A percentile compares a stretch with the other conserved stretches of the same genome.
Conservation (phyloP, 2,888 invertebrate genomes). For the Agrenia bidenticulata region DNA sequence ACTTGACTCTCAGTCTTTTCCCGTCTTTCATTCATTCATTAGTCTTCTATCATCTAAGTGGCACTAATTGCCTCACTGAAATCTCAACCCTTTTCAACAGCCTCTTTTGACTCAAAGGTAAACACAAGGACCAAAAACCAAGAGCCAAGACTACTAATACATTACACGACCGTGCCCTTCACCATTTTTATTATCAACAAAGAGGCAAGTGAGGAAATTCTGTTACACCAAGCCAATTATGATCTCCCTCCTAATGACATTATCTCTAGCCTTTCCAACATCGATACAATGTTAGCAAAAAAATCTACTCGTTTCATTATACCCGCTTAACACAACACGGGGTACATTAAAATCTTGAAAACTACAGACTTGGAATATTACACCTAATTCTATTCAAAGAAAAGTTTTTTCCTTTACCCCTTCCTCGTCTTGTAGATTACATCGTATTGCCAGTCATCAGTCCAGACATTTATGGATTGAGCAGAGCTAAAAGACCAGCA, state of each 20-base stretch:
- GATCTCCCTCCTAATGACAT: background rate
- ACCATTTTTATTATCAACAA: too few relatives aligned
- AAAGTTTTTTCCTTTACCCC: conserved; percentile 9
- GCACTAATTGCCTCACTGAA: conserved; percentile 24
- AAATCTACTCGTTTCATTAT: too few relatives aligned
- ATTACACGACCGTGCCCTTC: too few relatives aligned
- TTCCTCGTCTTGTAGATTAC: too few relatives aligned
- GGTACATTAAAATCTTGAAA: too few relatives aligned
- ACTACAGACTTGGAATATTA: background rate
- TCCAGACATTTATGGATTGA: too few relatives aligned
- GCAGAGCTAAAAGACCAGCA: too few relatives aligned
- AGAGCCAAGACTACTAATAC: too few relatives aligned
- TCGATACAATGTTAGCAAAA: background rate
- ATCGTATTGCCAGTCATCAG: background rate
- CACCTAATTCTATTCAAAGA: background rate
- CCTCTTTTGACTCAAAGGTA: conserved; percentile 8
- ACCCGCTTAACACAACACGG: too few relatives aligned
- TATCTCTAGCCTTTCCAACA: background rate
- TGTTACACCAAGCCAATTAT: conserved; percentile 2
- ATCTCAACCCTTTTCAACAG: conserved; percentile 6
- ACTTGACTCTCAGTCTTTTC: conserved; percentile 9
- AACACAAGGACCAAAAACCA: background rate
- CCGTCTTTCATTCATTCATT: conserved; percentile 20
- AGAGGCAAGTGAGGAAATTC: background rate
- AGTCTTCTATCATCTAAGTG: conserved; percentile 20